A percentile compares a stretch with the other conserved stretches of the same genome.
phyloP scores from a whole-genome alignment of 2,888 invertebrate genomes.

The Eupithecia inturbata region DNA sequence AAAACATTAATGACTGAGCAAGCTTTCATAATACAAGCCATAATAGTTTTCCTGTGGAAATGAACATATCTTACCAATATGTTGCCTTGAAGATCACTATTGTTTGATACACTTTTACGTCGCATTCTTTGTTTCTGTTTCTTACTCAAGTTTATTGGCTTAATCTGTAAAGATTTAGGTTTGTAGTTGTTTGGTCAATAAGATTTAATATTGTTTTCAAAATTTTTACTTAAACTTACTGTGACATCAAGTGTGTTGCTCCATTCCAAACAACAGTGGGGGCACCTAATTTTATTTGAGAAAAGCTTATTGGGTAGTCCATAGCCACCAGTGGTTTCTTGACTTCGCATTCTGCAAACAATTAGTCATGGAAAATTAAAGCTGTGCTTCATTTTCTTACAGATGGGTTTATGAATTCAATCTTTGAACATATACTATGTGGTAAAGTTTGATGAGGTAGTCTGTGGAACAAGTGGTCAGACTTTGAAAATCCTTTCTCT shows the following conservation, averaged over 20 bases:
- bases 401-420: too few relatives aligned
- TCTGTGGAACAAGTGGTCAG: too few relatives aligned
- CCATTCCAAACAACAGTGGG: constrained; percentile 71
- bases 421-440: too few relatives aligned
- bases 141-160: constrained; percentile 58
- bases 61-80: constrained; percentile 5
- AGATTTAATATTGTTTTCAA: background rate
- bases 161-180: constrained; percentile 57
- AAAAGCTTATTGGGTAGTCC: constrained; percentile 69
- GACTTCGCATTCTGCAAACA: constrained; percentile 66
- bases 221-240: constrained; percentile 49
- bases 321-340: constrained; percentile 60
- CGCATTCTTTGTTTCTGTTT: constrained; percentile 60
- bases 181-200: background rate
- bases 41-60: background rate
- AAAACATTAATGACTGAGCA: background rate
- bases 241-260: constrained; percentile 54
- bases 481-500: too few relatives aligned
- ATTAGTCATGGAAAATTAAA: background rate
- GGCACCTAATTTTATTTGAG: constrained; percentile 64
- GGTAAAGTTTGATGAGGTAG: too few relatives aligned
- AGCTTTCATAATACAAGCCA: background rate
- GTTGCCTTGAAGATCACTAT: constrained; percentile 20
- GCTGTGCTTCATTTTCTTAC: background rate
- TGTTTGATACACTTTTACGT: constrained; percentile 44